phyloP scores from a whole-genome alignment of 2,888 invertebrate species.

The Calephelis perditalis region DNA sequence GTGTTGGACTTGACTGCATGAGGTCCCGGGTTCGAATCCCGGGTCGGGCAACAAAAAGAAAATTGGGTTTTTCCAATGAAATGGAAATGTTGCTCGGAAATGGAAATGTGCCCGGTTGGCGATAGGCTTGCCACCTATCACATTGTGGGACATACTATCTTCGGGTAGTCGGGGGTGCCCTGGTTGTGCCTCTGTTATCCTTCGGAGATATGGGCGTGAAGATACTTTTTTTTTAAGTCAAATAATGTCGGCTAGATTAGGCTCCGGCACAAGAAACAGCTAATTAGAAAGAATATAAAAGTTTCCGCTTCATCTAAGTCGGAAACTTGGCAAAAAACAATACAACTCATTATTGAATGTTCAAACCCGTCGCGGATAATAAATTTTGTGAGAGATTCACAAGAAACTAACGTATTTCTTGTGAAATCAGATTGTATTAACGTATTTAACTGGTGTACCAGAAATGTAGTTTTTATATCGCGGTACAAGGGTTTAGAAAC shows the following conservation, averaged over 20 bases:
- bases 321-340: conserved; percentile 25
- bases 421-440: conserved; percentile 9
- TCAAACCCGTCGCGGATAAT: conserved; percentile 10
- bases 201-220: too few species aligned
- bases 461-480: conserved; percentile 6
- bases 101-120: too few species aligned
- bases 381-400: conserved; percentile 10
- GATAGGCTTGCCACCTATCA: too few species aligned
- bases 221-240: too few species aligned
- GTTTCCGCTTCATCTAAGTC: conserved; percentile 35
- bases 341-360: conserved; percentile 6
- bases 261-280: conserved; percentile 5
- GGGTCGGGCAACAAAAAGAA: too few species aligned
- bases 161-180: too few species aligned
- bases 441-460: conserved; percentile 4
- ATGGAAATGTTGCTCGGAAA: too few species aligned
- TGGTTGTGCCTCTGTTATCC: too few species aligned
- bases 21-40: too few species aligned
- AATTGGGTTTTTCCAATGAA: too few species aligned
- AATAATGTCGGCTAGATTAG: neutral
- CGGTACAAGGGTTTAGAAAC: neutral
- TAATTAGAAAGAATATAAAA: conserved; percentile 35
- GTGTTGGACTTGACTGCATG: too few species aligned
- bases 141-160: too few species aligned
- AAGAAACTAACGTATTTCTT: neutral